phyloP scores from a whole-genome alignment of 92 coral and sea anemone genomes.

The Blastomussa wellsi region DNA sequence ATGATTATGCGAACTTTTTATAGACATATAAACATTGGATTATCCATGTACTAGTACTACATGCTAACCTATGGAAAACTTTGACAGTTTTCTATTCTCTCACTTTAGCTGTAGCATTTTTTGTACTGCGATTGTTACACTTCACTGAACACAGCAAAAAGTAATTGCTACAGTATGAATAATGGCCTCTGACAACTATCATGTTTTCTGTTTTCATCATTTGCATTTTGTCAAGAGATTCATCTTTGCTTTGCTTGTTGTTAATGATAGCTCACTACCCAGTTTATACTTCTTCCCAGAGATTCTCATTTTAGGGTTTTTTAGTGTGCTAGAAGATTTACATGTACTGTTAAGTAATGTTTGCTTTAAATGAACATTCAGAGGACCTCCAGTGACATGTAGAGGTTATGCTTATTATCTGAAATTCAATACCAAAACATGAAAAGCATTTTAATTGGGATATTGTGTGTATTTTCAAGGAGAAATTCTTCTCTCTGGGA shows the following conservation, averaged over 20 bases:
- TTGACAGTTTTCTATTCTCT: background rate
- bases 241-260: background rate
- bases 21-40: background rate
- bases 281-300: background rate
- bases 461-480: background rate
- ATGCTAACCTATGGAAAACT: background rate
- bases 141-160: background rate
- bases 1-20: constrained; percentile 32
- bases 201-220: constrained; percentile 18
- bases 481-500: background rate
- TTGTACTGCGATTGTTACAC: background rate
- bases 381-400: background rate
- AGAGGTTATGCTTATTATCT: constrained; percentile 26
- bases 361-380: constrained; percentile 26
- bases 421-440: constrained; percentile 45
- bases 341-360: background rate
- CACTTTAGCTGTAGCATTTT: background rate
- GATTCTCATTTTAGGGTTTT: background rate
- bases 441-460: constrained; percentile 20
- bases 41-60: background rate
- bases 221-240: constrained; percentile 30
- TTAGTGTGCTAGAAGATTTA: background rate
- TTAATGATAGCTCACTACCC: background rate
- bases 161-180: background rate
- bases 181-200: background rate